Conservation (phyloP, 2,113 vertebrate species). For the Melierax canorus region DNA sequence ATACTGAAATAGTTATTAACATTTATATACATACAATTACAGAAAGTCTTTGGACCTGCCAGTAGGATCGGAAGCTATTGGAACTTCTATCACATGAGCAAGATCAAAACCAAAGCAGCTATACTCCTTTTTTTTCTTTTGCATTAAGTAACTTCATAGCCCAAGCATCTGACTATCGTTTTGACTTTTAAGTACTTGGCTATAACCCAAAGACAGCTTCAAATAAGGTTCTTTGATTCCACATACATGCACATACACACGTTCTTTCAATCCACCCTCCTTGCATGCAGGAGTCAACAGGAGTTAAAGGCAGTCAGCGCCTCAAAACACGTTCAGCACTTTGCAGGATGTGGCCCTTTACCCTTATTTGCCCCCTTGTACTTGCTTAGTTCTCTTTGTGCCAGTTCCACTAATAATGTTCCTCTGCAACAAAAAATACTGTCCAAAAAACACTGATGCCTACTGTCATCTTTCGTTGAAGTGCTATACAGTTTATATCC, state of each 20-base stretch:
- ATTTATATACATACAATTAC: slow-evolving; percentile 46
- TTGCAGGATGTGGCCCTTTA: not conserved
- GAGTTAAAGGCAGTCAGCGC: not conserved
- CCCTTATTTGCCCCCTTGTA: not conserved
- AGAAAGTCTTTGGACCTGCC: not conserved
- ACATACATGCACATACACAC: not conserved
- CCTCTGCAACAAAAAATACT: not conserved
- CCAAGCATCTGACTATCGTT: slow-evolving; percentile 35
- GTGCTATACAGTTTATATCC: not conserved
- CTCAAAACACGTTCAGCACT: not conserved
- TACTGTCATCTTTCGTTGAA: not conserved
- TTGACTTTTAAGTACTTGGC: slow-evolving; percentile 52
- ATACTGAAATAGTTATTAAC: slow-evolving; percentile 25
- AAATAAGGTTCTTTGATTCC: slow-evolving; percentile 51
- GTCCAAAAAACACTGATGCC: not conserved
- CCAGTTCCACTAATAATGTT: not conserved
- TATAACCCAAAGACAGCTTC: slow-evolving; percentile 26
- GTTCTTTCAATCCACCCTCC: not conserved
- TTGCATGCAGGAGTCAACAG: not conserved
- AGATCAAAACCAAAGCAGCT: slow-evolving; percentile 60
- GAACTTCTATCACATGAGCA: slow-evolving; percentile 52
- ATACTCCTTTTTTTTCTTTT: not conserved
- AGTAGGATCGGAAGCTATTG: slow-evolving; percentile 24
- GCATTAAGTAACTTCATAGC: slow-evolving; percentile 36
- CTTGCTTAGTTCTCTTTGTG: not conserved